A percentile compares a stretch with the other conserved stretches of the same genome.
Evolutionary conservation across 2,113 vertebrate species (phyloP).

Genomic region (Pluvianellus socialis): DNA sequence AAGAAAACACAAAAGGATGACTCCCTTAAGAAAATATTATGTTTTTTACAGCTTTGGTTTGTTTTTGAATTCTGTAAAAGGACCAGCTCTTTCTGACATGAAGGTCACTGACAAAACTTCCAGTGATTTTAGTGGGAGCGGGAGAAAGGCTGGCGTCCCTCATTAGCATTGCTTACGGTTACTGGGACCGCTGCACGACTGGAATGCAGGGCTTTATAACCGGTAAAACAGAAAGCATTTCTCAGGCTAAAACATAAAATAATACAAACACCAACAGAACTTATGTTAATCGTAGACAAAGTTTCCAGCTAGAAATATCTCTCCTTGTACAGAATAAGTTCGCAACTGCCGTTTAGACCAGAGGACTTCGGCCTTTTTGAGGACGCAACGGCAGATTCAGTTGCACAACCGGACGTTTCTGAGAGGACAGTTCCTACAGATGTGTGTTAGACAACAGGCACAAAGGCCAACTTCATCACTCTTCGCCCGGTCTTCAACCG

Average conservation of each 20-base stretch:
- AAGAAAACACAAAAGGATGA: constrained; percentile 11
- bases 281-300: not conserved
- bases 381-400: not conserved
- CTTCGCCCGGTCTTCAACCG: not conserved
- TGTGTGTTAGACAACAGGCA: not conserved
- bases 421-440: not conserved
- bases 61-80: not conserved
- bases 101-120: not conserved
- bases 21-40: constrained; percentile 45
- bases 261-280: not conserved
- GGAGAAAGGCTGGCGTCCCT: not conserved
- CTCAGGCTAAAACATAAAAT: not conserved
- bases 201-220: not conserved
- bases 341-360: not conserved
- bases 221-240: not conserved
- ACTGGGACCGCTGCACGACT: not conserved
- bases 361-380: not conserved
- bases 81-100: not conserved
- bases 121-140: not conserved
- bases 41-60: not conserved
- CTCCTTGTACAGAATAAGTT: rapidly evolving
- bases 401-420: not conserved
- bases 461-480: not conserved
- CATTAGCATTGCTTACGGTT: not conserved
- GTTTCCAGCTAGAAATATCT: not conserved